Conservation (phyloP, 2,888 invertebrate genomes). For the Miltochrista miniata region DNA sequence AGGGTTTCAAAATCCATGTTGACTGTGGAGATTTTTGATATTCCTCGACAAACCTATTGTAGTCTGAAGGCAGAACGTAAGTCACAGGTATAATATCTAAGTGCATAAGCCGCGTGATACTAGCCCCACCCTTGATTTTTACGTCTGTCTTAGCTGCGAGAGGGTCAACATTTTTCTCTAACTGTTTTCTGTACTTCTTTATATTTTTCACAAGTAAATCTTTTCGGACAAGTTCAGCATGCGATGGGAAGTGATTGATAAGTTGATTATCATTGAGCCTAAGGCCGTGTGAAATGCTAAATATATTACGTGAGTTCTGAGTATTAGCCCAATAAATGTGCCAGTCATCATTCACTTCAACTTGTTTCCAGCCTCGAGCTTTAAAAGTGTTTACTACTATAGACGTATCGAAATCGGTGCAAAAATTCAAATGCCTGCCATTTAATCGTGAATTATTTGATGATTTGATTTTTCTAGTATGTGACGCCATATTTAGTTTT, state of each 20-base stretch:
- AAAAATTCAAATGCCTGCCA: not conserved
- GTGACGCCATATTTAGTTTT: no score
- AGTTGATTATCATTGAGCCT: conserved; percentile 92
- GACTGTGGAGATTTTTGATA: conserved; percentile 96
- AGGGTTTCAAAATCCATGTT: conserved; percentile 99
- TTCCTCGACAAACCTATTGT: conserved; percentile 98
- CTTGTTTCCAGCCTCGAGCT: conserved; percentile 88
- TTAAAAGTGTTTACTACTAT: conserved; percentile 63
- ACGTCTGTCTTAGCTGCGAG: conserved; percentile 89
- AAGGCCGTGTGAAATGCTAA: conserved; percentile 80
- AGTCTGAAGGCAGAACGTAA: conserved; percentile 97
- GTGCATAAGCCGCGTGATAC: conserved; percentile 88
- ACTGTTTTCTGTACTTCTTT: conserved; percentile 95
- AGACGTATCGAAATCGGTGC: conserved; percentile 60
- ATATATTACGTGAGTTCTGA: conserved; percentile 93
- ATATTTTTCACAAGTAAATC: conserved; percentile 98
- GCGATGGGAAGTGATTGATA: conserved; percentile 98
- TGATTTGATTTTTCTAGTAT: no score
- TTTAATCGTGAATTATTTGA: not conserved
- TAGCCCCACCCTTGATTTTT: conserved; percentile 83
- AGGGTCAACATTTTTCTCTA: conserved; percentile 94
- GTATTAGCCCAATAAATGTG: conserved; percentile 98
- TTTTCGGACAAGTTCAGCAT: conserved; percentile 97
- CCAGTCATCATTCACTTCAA: conserved; percentile 95
- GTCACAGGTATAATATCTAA: conserved; percentile 96